phyloP scores from a whole-genome alignment of 2,797 vertebrate genomes.

The Ataeniobius toweri region DNA sequence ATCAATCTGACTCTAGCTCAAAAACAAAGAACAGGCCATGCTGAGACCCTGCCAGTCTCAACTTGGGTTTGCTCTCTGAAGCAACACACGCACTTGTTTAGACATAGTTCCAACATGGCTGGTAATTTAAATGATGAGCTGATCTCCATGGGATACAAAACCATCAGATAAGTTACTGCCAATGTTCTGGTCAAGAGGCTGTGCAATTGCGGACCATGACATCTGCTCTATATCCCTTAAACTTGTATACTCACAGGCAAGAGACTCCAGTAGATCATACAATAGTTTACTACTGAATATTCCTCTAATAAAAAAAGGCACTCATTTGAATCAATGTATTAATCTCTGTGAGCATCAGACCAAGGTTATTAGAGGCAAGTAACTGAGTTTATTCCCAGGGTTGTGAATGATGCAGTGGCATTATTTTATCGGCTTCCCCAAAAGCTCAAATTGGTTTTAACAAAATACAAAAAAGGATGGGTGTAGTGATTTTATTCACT shows the following conservation, averaged over 20 bases:
- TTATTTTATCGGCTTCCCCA: neutral
- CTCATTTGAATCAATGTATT: slow-evolving; percentile 4
- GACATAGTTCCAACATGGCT: slow-evolving; percentile 17
- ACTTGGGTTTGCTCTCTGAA: slow-evolving; percentile 30
- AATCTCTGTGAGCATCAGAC: slow-evolving; percentile 13
- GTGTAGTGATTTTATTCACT: neutral
- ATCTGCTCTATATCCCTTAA: slow-evolving; percentile 1
- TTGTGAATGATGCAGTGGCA: neutral
- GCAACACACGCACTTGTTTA: slow-evolving; percentile 5
- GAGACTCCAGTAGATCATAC: slow-evolving; percentile 3
- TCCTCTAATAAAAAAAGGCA: slow-evolving; percentile 5
- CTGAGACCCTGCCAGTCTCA: slow-evolving; percentile 29
- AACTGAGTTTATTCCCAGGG: slow-evolving; percentile 16
- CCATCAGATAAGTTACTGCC: slow-evolving; percentile 4
- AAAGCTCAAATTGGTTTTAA: slow-evolving; percentile 9
- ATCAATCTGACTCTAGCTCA: slow-evolving; percentile 10
- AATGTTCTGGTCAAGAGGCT: neutral
- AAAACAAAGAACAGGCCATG: slow-evolving; percentile 10
- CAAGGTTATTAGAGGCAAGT: slow-evolving; percentile 11
- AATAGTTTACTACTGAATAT: neutral
- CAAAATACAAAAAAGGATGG: neutral
- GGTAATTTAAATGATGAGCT: slow-evolving; percentile 14
- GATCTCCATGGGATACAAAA: slow-evolving; percentile 9
- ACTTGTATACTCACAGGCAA: slow-evolving; percentile 1
- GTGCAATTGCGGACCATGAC: neutral